Conservation (phyloP, 2,797 vertebrate species). For the Chelon auratus region DNA sequence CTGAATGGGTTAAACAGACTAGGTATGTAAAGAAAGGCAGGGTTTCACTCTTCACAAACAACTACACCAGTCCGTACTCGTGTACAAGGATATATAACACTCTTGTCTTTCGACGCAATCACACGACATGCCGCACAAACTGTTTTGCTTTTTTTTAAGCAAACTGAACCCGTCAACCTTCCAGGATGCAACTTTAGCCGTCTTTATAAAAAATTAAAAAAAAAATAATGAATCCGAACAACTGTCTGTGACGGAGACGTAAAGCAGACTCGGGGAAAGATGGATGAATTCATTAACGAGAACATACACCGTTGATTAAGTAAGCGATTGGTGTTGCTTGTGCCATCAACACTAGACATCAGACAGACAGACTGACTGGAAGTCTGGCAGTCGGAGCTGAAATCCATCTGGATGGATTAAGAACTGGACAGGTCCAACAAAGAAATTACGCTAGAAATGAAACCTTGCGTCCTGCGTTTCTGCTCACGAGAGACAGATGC, state of each 20-base stretch:
- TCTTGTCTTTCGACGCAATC: background rate
- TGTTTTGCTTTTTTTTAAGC: background rate
- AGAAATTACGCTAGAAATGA: conserved; percentile 37
- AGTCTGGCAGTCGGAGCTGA: conserved; percentile 58
- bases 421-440: conserved; percentile 52
- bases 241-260: conserved; percentile 9
- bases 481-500: conserved; percentile 38
- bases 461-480: conserved; percentile 52
- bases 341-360: conserved; percentile 44
- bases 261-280: conserved; percentile 47
- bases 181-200: conserved; percentile 1
- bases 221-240: background rate
- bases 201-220: conserved; percentile 1
- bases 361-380: conserved; percentile 40
- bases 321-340: conserved; percentile 40
- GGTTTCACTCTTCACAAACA: background rate
- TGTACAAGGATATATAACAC: no score
- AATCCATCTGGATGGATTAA: conserved; percentile 66
- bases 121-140: background rate
- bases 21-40: background rate
- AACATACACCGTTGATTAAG: conserved; percentile 45
- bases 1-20: no score
- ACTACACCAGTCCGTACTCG: background rate
- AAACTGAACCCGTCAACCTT: background rate
- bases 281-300: conserved; percentile 63